A percentile compares a stretch with the other conserved stretches of the same genome.
These are phyloP conservation scores for Pecten maximus DNA, from an alignment of 2,888 invertebrate species.

Conservation along the genomic window DNA sequence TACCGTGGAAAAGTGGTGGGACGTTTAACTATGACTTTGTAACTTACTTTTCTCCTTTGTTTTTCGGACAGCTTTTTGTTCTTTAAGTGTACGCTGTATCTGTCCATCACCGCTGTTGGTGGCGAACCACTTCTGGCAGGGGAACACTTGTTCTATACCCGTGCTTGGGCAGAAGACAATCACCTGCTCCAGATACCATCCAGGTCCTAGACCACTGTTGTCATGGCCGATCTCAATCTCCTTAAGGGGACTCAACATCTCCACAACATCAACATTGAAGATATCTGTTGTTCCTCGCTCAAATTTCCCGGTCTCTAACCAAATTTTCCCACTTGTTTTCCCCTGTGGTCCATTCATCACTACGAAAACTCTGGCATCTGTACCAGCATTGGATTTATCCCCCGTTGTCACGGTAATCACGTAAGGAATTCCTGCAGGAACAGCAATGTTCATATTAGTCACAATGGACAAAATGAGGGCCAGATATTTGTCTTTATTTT, in stretches of 20 bases:
- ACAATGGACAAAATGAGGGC: no score
- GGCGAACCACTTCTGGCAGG: conserved; percentile 81
- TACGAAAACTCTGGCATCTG: conserved; percentile 80
- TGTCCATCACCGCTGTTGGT: conserved; percentile 79
- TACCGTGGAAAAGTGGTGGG: neutral
- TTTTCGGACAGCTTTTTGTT: conserved; percentile 77
- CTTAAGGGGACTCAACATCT: conserved; percentile 78
- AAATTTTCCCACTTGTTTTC: conserved; percentile 79
- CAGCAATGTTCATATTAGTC: no score
- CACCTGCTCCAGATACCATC: conserved; percentile 81
- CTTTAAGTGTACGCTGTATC: conserved; percentile 80
- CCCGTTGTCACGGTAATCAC: conserved; percentile 80
- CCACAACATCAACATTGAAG: conserved; percentile 79
- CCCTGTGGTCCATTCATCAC: conserved; percentile 71
- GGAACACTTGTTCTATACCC: conserved; percentile 81
- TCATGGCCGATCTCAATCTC: conserved; percentile 82
- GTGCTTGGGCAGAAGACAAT: conserved; percentile 80
- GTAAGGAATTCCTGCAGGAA: conserved; percentile 80
- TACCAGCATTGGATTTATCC: conserved; percentile 79
- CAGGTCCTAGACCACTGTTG: conserved; percentile 78
- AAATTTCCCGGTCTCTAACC: conserved; percentile 80
- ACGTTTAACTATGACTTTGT: no score
- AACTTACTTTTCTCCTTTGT: conserved; percentile 77
- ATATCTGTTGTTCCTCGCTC: conserved; percentile 78
- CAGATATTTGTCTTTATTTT: no score